These are phyloP conservation scores for Brotula barbata DNA, from an alignment of 2,797 vertebrate genomes.

Conservation along the genomic window DNA sequence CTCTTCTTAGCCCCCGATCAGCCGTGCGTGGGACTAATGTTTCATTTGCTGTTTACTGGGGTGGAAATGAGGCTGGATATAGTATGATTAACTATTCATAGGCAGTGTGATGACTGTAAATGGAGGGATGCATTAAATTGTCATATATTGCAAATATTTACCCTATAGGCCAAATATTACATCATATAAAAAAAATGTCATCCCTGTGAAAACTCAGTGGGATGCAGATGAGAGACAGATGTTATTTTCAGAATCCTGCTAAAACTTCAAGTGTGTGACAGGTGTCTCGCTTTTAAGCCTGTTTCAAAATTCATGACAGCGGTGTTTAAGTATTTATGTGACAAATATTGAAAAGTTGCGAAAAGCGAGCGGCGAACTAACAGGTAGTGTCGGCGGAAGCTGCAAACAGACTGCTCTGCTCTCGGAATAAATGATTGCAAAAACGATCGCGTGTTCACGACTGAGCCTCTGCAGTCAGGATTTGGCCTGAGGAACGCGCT, in stretches of 20 bases:
- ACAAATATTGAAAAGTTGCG: conserved; percentile 45
- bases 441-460: too few species aligned
- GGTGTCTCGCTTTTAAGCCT: conserved; percentile 61
- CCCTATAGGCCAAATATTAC: too few species aligned
- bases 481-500: too few species aligned
- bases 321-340: conserved; percentile 72
- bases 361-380: conserved; percentile 41
- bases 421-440: too few species aligned
- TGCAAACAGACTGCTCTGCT: conserved; percentile 13
- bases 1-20: conserved; percentile 20
- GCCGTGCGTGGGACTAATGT: conserved; percentile 17
- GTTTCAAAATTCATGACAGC: conserved; percentile 65
- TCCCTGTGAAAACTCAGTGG: conserved; percentile 5
- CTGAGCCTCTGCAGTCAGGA: conserved; percentile 3
- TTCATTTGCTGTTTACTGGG: conserved; percentile 36
- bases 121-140: conserved; percentile 22
- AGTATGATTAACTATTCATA: conserved; percentile 38
- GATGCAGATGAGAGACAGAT: conserved; percentile 6
- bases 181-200: too few species aligned
- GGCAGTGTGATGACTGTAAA: conserved; percentile 32
- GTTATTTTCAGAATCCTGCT: conserved; percentile 41
- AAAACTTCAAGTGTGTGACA: conserved; percentile 48
- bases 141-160: conserved; percentile 11
- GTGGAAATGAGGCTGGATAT: conserved; percentile 31
- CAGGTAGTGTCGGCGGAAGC: conserved; percentile 21